phyloP scores from a whole-genome alignment of 2,113 vertebrate species.

The Nesospiza acunhae region DNA sequence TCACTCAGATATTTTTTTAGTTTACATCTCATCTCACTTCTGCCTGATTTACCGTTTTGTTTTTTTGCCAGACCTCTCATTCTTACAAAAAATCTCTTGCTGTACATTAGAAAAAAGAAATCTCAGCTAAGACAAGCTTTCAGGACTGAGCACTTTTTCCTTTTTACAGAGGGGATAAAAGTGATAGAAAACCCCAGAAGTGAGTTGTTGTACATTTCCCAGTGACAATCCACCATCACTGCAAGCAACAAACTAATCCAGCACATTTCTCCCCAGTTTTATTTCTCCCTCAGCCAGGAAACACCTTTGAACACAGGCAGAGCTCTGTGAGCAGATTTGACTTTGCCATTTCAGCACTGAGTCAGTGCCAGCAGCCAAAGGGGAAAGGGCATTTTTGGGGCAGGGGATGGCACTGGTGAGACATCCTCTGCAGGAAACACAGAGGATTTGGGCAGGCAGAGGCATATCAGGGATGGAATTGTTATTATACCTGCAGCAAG shows the following conservation, averaged over 20 bases:
- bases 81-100: not conserved
- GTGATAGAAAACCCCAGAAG: fast-evolving
- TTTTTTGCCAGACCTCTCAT: not conserved
- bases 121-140: not conserved
- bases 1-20: fast-evolving
- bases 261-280: not conserved
- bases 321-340: not conserved
- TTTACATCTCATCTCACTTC: not conserved
- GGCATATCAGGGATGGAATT: not conserved
- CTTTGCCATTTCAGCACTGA: not conserved
- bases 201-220: not conserved
- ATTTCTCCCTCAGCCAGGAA: not conserved
- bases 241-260: not conserved
- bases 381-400: conserved; percentile 22
- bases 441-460: not conserved
- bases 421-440: not conserved
- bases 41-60: not conserved
- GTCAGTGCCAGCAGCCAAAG: not conserved
- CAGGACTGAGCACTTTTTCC: not conserved
- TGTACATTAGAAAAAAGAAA: not conserved
- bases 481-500: not conserved
- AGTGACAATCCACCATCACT: not conserved
- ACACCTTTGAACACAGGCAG: not conserved
- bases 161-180: not conserved
- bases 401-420: not conserved